These are phyloP conservation scores for Drosophila neotestacea DNA, from an alignment of 2,888 invertebrate genomes.

Conservation along the genomic window DNA sequence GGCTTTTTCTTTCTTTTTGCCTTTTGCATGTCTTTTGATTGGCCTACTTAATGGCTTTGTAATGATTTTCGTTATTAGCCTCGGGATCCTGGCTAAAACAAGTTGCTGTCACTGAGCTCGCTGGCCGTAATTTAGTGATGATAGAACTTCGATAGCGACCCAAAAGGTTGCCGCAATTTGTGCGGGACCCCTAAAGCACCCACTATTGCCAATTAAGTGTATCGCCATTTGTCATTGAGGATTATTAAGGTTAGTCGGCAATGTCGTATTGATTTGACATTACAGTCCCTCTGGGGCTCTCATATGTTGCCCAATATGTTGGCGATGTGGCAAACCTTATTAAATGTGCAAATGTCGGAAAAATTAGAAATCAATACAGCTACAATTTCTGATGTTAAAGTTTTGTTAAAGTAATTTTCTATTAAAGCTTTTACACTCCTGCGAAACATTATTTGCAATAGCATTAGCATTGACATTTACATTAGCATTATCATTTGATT, in stretches of 20 bases:
- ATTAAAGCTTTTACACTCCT: not conserved
- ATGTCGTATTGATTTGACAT: conserved; percentile 63
- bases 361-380: conserved; percentile 54
- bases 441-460: not conserved
- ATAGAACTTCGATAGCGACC: conserved; percentile 40
- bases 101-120: conserved; percentile 16
- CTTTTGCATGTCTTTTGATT: conserved; percentile 65
- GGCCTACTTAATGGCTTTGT: conserved; percentile 69
- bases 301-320: conserved; percentile 1
- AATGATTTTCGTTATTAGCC: conserved; percentile 62
- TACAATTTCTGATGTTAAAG: not conserved
- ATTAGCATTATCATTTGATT: not conserved
- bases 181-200: conserved; percentile 9
- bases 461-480: not conserved
- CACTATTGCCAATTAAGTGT: conserved; percentile 53
- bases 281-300: conserved; percentile 27
- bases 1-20: not conserved
- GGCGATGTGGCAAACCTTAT: not conserved
- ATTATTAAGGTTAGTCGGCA: conserved; percentile 57
- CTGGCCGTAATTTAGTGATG: conserved; percentile 17
- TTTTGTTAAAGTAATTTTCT: not conserved
- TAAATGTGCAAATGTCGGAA: not conserved
- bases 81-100: conserved; percentile 19
- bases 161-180: conserved; percentile 42
- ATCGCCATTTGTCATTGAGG: conserved; percentile 69